Evolutionary conservation across 2,797 vertebrate species (phyloP).

Genomic region (Salmo trutta): DNA sequence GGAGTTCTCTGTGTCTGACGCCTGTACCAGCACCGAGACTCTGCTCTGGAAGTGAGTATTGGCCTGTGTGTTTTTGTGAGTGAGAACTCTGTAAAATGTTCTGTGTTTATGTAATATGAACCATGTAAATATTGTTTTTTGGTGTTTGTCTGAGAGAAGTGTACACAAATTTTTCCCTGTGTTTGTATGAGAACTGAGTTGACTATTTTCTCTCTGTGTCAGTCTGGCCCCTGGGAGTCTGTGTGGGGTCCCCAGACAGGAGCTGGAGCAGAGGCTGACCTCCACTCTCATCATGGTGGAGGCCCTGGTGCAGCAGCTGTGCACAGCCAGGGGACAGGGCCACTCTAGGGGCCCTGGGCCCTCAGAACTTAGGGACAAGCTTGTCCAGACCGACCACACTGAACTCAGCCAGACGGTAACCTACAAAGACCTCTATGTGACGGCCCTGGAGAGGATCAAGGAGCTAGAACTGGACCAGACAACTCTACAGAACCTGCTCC

Average conservation of each 20-base stretch:
- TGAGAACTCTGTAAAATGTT: not conserved
- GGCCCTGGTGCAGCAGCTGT: conserved; percentile 82
- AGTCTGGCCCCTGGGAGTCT: conserved; percentile 75
- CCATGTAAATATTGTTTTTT: not conserved
- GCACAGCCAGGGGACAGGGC: conserved; percentile 60
- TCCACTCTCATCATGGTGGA: conserved; percentile 87
- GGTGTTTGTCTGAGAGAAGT: not conserved
- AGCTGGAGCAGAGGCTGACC: conserved; percentile 84
- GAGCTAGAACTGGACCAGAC: conserved; percentile 69
- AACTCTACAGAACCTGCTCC: conserved; percentile 59
- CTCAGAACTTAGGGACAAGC: conserved; percentile 74
- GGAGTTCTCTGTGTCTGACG: conserved; percentile 63
- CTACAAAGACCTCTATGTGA: conserved; percentile 70
- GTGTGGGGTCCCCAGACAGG: conserved; percentile 72
- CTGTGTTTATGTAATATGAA: no score
- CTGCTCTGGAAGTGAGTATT: conserved; percentile 78
- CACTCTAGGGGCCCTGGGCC: conserved; percentile 52
- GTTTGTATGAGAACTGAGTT: no score
- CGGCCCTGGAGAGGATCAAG: conserved; percentile 63
- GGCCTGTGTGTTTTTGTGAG: not conserved
- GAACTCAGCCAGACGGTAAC: conserved; percentile 79
- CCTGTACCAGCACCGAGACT: conserved; percentile 73
- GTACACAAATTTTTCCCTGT: not conserved
- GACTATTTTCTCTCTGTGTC: not conserved
- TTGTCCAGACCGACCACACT: conserved; percentile 84